These are phyloP conservation scores for Ctenomys sociabilis DNA, from an alignment of 2,113 vertebrate species.

Conservation along the genomic window DNA sequence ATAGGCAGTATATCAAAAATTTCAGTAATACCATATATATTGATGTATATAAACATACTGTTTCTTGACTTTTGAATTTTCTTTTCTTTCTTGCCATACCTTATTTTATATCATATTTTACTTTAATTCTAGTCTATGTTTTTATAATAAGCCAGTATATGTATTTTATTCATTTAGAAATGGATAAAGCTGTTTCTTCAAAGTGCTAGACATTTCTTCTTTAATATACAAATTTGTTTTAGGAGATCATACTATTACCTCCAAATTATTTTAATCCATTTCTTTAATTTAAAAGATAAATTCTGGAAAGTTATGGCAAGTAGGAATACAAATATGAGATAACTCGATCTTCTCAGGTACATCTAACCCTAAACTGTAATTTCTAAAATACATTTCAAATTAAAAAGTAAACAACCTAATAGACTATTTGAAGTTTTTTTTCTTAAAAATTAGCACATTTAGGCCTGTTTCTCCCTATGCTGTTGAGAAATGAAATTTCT, in stretches of 20 bases:
- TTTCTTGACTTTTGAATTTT: slow-evolving; percentile 8
- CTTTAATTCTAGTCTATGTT: not conserved
- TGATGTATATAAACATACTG: not conserved
- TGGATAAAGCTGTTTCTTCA: not conserved
- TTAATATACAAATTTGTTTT: not conserved
- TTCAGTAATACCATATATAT: not conserved
- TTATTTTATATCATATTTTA: not conserved
- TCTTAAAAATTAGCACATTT: fast-evolving
- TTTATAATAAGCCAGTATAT: not conserved
- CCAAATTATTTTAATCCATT: not conserved
- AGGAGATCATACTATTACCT: not conserved
- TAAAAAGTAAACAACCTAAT: not conserved
- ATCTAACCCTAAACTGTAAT: not conserved
- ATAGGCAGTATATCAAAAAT: not conserved
- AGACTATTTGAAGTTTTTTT: slow-evolving; percentile 10
- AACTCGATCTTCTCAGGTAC: not conserved
- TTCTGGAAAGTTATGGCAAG: not conserved
- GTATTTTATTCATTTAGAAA: not conserved
- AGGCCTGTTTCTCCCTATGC: not conserved
- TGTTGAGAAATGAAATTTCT: not conserved
- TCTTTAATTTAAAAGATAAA: not conserved
- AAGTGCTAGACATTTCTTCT: not conserved
- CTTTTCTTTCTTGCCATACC: not conserved
- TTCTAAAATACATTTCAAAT: slow-evolving; percentile 5
- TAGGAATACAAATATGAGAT: not conserved